A percentile compares a stretch with the other conserved stretches of the same genome.
These are phyloP conservation scores for Stictonetta naevosa DNA, from an alignment of 2,113 vertebrate genomes.

Conservation along the genomic window DNA sequence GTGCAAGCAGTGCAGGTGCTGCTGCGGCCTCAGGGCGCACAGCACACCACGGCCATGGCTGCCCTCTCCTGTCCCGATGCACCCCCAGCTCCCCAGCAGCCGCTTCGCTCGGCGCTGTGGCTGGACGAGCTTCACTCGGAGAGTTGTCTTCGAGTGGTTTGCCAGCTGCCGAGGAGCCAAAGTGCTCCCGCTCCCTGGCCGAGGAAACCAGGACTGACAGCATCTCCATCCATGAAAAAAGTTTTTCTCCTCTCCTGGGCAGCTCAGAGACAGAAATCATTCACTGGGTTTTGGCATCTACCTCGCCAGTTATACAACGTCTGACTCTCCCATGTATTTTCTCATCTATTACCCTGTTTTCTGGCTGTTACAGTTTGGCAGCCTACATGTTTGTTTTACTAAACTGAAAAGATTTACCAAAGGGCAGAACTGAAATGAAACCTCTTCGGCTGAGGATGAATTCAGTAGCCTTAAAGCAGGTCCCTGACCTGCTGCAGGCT, in stretches of 20 bases:
- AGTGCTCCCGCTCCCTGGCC: fast-evolving
- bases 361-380: background rate
- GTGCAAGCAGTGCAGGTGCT: background rate
- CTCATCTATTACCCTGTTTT: background rate
- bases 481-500: background rate
- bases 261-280: background rate
- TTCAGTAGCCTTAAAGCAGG: background rate
- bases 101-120: fast-evolving
- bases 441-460: background rate
- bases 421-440: background rate
- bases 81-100: background rate
- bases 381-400: background rate
- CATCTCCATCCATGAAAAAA: background rate
- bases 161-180: background rate
- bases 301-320: background rate
- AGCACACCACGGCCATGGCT: background rate
- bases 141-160: background rate
- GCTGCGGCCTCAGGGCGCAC: fast-evolving
- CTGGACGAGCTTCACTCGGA: background rate
- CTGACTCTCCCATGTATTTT: background rate
- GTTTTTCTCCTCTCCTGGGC: background rate
- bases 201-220: background rate
- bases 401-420: background rate
- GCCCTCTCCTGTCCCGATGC: background rate
- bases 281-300: background rate